phyloP scores from a whole-genome alignment of 2,113 vertebrate genomes.

The Harpagus bidentatus region DNA sequence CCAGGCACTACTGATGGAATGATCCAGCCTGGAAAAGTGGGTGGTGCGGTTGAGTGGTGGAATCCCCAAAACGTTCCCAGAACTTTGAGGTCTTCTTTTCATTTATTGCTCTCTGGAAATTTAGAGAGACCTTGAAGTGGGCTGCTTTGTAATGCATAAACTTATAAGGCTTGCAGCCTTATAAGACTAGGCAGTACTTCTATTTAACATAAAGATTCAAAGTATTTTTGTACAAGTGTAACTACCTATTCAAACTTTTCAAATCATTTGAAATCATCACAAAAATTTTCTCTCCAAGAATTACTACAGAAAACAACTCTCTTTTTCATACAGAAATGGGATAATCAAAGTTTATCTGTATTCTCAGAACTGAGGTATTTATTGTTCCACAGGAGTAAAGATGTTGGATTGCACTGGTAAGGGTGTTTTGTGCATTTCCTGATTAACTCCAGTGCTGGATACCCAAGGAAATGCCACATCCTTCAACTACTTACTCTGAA shows the following conservation, averaged over 20 bases:
- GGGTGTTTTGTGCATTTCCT: neutral
- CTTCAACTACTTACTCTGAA: neutral
- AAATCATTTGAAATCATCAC: conserved; percentile 15
- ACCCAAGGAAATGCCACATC: neutral
- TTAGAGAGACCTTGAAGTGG: neutral
- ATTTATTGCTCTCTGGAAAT: neutral
- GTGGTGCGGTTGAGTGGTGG: neutral
- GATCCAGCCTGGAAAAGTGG: neutral
- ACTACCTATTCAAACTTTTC: neutral
- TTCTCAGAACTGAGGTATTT: conserved; percentile 32
- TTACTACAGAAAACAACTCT: neutral
- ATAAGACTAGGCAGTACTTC: conserved; percentile 23
- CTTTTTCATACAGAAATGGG: conserved; percentile 28
- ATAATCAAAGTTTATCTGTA: neutral
- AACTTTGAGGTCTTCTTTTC: neutral
- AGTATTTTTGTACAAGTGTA: neutral
- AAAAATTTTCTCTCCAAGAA: conserved; percentile 9
- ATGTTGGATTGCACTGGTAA: neutral
- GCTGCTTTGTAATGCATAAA: conserved; percentile 8
- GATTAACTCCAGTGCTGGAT: neutral
- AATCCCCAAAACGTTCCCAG: neutral
- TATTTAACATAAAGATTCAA: conserved; percentile 42
- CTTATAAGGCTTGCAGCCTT: neutral
- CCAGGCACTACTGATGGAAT: neutral
- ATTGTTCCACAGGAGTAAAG: conserved; percentile 27